Percentiles rank a stretch among this genome's conserved stretches.
Evolutionary conservation across 2,888 invertebrate species (phyloP).

Genomic region (Agrilus cyanescens): DNA sequence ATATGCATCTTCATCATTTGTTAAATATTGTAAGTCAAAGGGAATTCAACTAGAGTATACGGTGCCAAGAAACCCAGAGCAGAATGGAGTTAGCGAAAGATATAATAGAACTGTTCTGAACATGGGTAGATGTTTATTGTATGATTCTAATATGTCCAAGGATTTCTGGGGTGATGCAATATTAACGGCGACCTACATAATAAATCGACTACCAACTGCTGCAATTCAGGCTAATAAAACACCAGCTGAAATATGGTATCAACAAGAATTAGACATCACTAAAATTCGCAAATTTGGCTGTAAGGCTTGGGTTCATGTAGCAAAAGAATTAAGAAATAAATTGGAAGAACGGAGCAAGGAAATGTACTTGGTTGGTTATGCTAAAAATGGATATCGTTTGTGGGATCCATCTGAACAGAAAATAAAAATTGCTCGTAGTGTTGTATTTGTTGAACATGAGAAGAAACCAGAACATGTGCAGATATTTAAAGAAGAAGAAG

Average conservation of each 20-base stretch:
- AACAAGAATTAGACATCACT: not conserved
- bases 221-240: not conserved
- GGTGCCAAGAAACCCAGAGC: slow-evolving; percentile 5
- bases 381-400: not conserved
- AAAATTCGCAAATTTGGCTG: slow-evolving; percentile 2
- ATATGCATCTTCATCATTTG: slow-evolving; percentile 8
- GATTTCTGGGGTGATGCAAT: not conserved
- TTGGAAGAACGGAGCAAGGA: not conserved
- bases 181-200: not conserved
- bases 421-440: not conserved
- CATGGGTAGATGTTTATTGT: not conserved
- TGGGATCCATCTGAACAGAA: slow-evolving; percentile 2
- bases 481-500: too few species aligned
- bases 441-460: slow-evolving; percentile 5
- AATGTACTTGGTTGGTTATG: slow-evolving; percentile 1
- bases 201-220: not conserved
- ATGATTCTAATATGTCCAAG: slow-evolving; percentile 4
- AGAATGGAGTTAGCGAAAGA: slow-evolving; percentile 5
- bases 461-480: not conserved
- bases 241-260: slow-evolving; percentile 2
- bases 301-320: slow-evolving; percentile 1
- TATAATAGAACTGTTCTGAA: slow-evolving; percentile 3
- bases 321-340: slow-evolving; percentile 2
- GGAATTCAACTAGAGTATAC: slow-evolving; percentile 8
- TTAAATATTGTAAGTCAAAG: slow-evolving; percentile 7